Conservation (phyloP, 2,113 vertebrate species). For the Hemibagrus wyckioides region DNA sequence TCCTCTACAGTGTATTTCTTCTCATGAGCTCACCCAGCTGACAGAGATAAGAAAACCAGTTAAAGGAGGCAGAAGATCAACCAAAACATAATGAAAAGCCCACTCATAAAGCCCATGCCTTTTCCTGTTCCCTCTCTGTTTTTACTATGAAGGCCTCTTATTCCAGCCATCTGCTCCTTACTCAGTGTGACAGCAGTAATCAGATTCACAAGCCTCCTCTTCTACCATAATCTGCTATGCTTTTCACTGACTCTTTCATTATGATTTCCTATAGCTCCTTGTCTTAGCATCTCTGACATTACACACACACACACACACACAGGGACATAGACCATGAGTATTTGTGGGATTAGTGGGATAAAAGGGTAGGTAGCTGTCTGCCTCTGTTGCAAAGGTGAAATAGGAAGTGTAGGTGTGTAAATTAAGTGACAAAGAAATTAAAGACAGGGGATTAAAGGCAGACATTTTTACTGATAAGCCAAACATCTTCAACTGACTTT, state of each 20-base stretch:
- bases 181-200: not conserved
- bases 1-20: constrained; percentile 75
- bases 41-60: constrained; percentile 50
- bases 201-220: not conserved
- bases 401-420: not conserved
- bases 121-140: constrained; percentile 28
- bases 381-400: not conserved
- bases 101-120: constrained; percentile 53
- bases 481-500: constrained; percentile 62
- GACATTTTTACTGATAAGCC: constrained; percentile 57
- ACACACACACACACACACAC: not conserved
- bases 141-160: constrained; percentile 37
- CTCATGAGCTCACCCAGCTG: constrained; percentile 66
- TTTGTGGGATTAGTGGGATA: constrained; percentile 30
- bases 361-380: not conserved
- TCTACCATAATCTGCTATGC: not conserved
- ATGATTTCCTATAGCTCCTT: constrained; percentile 54
- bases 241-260: not conserved
- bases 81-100: constrained; percentile 41
- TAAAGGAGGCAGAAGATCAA: constrained; percentile 19
- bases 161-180: constrained; percentile 14
- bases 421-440: not conserved
- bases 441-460: too few species aligned
- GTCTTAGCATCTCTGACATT: constrained; percentile 45
- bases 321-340: not conserved